phyloP scores from a whole-genome alignment of 2,113 vertebrate genomes.

The Apteryx owenii region DNA sequence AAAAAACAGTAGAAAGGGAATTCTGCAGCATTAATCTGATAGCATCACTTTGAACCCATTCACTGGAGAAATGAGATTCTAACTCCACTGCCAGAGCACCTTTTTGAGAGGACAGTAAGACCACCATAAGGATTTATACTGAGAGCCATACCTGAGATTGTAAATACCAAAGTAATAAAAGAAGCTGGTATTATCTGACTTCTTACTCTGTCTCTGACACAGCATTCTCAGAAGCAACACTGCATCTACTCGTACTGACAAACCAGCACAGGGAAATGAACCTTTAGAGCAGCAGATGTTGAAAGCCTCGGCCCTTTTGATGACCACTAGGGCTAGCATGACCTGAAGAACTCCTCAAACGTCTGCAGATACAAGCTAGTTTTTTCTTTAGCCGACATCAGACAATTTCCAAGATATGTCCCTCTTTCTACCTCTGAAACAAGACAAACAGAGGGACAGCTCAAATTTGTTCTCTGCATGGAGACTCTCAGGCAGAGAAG shows the following conservation, averaged over 20 bases:
- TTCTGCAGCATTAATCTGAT: neutral
- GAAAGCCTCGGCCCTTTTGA: neutral
- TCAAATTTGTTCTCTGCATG: neutral
- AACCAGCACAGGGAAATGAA: neutral
- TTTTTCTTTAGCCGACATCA: neutral
- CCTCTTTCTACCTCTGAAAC: neutral
- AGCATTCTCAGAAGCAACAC: neutral
- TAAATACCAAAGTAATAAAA: neutral
- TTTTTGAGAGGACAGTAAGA: neutral
- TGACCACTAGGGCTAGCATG: neutral
- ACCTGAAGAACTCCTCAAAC: neutral
- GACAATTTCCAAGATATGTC: neutral
- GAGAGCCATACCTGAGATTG: neutral
- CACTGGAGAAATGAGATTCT: neutral
- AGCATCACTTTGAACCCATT: neutral
- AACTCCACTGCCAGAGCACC: neutral
- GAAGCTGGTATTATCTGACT: neutral
- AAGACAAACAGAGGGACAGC: neutral
- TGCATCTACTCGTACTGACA: neutral
- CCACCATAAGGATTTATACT: fast-evolving
- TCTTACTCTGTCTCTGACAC: neutral
- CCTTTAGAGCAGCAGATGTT: neutral
- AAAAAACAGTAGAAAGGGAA: neutral
- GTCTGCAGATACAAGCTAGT: neutral
- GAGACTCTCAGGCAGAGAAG: neutral